phyloP scores from a whole-genome alignment of 2,113 vertebrate species.

The Caranx ignobilis region DNA sequence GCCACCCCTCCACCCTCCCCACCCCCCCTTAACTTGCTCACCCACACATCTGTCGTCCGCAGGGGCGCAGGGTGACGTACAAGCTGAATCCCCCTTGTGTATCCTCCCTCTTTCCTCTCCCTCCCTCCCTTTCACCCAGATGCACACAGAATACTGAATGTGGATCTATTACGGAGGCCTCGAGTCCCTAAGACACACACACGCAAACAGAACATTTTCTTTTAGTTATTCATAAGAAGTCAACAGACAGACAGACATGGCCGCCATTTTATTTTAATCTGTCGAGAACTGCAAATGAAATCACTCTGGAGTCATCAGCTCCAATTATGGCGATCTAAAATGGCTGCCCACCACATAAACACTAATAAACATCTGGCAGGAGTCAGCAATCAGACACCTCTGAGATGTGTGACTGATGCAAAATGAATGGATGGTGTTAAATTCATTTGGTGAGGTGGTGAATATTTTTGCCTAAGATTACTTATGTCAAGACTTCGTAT shows the following conservation, averaged over 20 bases:
- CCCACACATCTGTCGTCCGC: conserved; percentile 79
- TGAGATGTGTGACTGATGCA: neutral
- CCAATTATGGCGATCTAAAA: conserved; percentile 55
- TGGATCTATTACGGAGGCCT: conserved; percentile 67
- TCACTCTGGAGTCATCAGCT: conserved; percentile 44
- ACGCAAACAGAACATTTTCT: conserved; percentile 64
- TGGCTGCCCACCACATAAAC: conserved; percentile 40
- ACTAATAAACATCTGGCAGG: neutral
- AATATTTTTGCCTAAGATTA: too few species aligned
- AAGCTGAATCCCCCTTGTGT: conserved; percentile 69
- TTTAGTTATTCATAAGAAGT: conserved; percentile 74
- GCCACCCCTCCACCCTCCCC: conserved; percentile 32
- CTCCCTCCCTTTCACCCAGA: conserved; percentile 71
- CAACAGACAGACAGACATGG: conserved; percentile 47
- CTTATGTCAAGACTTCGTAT: too few species aligned
- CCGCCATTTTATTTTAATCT: conserved; percentile 68
- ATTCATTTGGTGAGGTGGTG: neutral
- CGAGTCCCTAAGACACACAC: conserved; percentile 68
- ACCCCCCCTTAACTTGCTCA: conserved; percentile 39
- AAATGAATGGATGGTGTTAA: neutral
- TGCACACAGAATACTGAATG: conserved; percentile 77
- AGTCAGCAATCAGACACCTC: neutral
- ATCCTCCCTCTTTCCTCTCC: conserved; percentile 55
- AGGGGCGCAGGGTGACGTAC: conserved; percentile 83
- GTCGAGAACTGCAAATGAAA: conserved; percentile 43